Evolutionary conservation across 2,113 vertebrate genomes (phyloP).

Genomic region (Clupea harengus): DNA sequence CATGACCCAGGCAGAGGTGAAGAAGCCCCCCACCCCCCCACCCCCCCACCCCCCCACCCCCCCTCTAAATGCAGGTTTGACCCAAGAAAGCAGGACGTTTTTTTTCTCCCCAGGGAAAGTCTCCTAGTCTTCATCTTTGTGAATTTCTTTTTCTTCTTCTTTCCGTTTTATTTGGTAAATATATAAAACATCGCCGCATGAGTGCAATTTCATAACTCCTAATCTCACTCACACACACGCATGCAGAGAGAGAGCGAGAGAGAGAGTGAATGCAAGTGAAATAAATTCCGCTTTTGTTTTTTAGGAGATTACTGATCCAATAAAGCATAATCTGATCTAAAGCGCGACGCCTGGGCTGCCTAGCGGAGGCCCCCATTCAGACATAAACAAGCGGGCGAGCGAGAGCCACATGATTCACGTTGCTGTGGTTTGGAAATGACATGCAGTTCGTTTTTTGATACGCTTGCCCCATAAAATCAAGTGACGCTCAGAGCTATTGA

Average conservation of each 20-base stretch:
- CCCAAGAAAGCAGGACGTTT: neutral
- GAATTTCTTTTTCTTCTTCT: neutral
- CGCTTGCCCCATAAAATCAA: slow-evolving; percentile 33
- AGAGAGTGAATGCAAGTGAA: neutral
- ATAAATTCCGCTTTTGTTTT: slow-evolving; percentile 22
- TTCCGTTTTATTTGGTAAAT: neutral
- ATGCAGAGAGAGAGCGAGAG: too few relatives aligned
- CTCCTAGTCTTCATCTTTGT: neutral
- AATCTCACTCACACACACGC: neutral
- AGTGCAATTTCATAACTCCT: neutral
- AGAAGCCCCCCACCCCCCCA: neutral
- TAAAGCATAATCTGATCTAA: slow-evolving; percentile 32
- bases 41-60: too few relatives aligned
- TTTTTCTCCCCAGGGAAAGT: neutral
- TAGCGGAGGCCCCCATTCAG: neutral
- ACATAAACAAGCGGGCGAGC: neutral
- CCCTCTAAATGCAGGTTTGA: neutral
- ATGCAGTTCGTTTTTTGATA: slow-evolving; percentile 24
- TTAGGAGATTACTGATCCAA: slow-evolving; percentile 27
- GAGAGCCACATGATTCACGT: slow-evolving; percentile 29
- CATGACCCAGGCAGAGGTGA: neutral
- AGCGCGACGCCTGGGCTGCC: neutral
- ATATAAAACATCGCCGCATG: neutral
- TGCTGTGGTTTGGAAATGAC: slow-evolving; percentile 12
- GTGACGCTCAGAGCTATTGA: slow-evolving; percentile 19